Percentiles rank a stretch among this genome's conserved stretches.
These are phyloP conservation scores for Chymomyza procnemis DNA, from an alignment of 2,888 invertebrate species.

Conservation along the genomic window DNA sequence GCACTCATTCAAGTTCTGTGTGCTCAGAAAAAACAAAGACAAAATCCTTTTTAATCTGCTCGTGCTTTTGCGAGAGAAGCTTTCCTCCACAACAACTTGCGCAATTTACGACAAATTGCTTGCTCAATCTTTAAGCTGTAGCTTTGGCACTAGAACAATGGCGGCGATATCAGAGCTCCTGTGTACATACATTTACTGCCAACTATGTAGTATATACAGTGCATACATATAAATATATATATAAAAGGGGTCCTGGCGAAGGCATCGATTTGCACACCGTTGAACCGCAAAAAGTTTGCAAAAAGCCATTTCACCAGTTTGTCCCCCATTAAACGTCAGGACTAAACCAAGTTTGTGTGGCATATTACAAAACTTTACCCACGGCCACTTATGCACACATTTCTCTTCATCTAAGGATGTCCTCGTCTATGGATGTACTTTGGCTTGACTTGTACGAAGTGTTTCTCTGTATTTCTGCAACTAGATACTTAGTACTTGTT, in stretches of 20 bases:
- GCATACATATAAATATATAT: neutral
- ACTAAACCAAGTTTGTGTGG: constrained; percentile 49
- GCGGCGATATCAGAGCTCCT: neutral
- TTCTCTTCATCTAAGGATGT: neutral
- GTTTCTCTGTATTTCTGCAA: constrained; percentile 18
- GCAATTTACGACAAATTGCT: neutral
- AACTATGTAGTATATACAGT: too few species aligned
- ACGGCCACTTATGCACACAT: constrained; percentile 41
- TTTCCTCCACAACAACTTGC: constrained; percentile 1
- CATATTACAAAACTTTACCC: constrained; percentile 61
- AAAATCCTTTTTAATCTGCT: constrained; percentile 4
- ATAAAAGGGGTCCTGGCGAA: neutral
- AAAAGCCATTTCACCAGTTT: constrained; percentile 38
- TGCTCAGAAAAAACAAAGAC: neutral
- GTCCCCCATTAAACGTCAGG: constrained; percentile 27
- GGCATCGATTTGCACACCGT: constrained; percentile 11
- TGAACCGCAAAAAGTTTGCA: constrained; percentile 40
- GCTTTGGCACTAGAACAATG: neutral
- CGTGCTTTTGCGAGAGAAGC: constrained; percentile 1
- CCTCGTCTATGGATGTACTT: neutral
- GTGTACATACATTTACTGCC: too few species aligned
- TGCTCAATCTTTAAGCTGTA: neutral
- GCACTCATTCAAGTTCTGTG: constrained; percentile 10
- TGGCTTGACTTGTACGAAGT: neutral
- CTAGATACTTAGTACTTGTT: neutral